Evolutionary conservation across 2,888 invertebrate species (phyloP).

Genomic region (Drosophila lacicola): DNA sequence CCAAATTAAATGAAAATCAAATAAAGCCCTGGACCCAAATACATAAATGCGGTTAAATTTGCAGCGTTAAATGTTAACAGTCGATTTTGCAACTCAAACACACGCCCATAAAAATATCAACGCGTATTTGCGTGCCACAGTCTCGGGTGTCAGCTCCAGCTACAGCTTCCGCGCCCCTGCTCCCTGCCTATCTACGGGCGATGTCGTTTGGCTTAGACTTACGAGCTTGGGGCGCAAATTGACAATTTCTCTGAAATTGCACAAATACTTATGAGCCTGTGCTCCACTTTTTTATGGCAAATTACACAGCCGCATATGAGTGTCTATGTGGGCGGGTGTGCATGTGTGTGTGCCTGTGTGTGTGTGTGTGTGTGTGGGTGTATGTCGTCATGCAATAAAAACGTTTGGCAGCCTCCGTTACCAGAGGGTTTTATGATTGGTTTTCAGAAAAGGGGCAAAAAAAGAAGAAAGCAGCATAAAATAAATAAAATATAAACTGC

Average conservation of each 20-base stretch:
- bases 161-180: background rate
- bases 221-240: conserved; percentile 74
- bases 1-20: conserved; percentile 78
- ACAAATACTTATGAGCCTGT: conserved; percentile 71
- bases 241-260: conserved; percentile 78
- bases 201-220: conserved; percentile 72
- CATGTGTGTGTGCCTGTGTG: conserved; percentile 6
- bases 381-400: conserved; percentile 59
- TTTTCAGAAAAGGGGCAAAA: conserved; percentile 64
- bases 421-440: conserved; percentile 73
- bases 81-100: conserved; percentile 67
- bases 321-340: conserved; percentile 14
- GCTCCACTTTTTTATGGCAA: conserved; percentile 79
- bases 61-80: conserved; percentile 79
- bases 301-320: conserved; percentile 71
- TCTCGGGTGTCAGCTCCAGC: conserved; percentile 2
- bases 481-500: conserved; percentile 80
- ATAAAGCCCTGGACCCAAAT: conserved; percentile 56
- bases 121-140: conserved; percentile 71
- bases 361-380: conserved; percentile 23
- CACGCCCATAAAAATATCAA: conserved; percentile 69
- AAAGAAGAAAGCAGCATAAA: conserved; percentile 35
- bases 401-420: conserved; percentile 61
- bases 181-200: conserved; percentile 32
- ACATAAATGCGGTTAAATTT: conserved; percentile 73